These are phyloP conservation scores for Physella acuta DNA, from an alignment of 1,140 invertebrate species.

Conservation along the genomic window DNA sequence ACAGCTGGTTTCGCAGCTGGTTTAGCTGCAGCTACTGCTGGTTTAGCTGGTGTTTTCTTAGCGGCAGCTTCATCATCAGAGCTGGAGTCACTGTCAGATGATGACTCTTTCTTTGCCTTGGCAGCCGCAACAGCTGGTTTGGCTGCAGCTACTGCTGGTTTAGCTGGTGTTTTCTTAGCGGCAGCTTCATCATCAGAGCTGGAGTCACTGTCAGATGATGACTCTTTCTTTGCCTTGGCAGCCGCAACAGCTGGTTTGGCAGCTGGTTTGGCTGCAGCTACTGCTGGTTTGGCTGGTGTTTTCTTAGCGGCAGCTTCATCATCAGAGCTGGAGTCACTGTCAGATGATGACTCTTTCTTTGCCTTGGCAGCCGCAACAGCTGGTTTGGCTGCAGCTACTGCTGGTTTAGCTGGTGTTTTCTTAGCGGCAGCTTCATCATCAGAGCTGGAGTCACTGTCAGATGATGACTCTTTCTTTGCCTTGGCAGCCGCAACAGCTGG, in stretches of 20 bases:
- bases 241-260: constrained; percentile 11
- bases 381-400: constrained; percentile 1
- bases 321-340: constrained; percentile 11
- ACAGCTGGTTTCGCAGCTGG: background rate
- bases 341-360: constrained; percentile 13
- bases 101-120: constrained; percentile 12
- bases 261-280: constrained; percentile 9
- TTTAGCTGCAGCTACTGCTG: background rate
- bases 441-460: constrained; percentile 33
- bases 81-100: constrained; percentile 29
- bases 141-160: constrained; percentile 17
- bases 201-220: constrained; percentile 22
- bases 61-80: constrained; percentile 17
- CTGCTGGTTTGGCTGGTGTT: constrained; percentile 2
- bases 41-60: constrained; percentile 19
- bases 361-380: background rate
- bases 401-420: constrained; percentile 13
- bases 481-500: background rate
- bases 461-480: constrained; percentile 22
- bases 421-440: constrained; percentile 28
- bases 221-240: constrained; percentile 19
- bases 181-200: constrained; percentile 25
- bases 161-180: constrained; percentile 23
- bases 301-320: background rate
- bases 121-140: constrained; percentile 16